Percentiles rank a stretch among this genome's conserved stretches.
These are phyloP conservation scores for Protomyctophum bolini DNA, from an alignment of 2,113 vertebrate genomes.

Conservation along the genomic window DNA sequence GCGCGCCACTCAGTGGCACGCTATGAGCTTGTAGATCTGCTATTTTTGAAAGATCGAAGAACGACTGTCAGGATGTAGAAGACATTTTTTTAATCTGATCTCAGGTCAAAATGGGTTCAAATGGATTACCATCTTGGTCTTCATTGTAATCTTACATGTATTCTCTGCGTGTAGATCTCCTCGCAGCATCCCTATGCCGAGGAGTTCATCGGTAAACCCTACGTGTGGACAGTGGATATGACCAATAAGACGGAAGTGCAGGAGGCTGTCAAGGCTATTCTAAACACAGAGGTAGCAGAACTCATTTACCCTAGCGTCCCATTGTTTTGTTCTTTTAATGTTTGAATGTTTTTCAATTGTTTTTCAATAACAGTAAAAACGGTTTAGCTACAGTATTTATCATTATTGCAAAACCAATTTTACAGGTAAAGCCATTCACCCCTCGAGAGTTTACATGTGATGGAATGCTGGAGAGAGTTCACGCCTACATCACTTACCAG, in stretches of 20 bases:
- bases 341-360: too few species aligned
- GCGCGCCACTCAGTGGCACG: too few species aligned
- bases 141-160: neutral
- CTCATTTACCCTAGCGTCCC: neutral
- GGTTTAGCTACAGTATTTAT: too few species aligned
- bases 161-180: slow-evolving; percentile 53
- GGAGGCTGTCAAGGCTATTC: slow-evolving; percentile 62
- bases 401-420: neutral
- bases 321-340: too few species aligned
- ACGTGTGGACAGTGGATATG: slow-evolving; percentile 75
- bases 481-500: slow-evolving; percentile 73
- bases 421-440: slow-evolving; percentile 73
- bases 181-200: slow-evolving; percentile 78
- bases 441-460: slow-evolving; percentile 72
- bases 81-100: too few species aligned
- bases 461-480: slow-evolving; percentile 75
- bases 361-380: too few species aligned
- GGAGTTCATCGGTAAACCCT: slow-evolving; percentile 70
- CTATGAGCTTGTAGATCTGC: too few species aligned
- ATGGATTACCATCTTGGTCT: neutral
- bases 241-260: slow-evolving; percentile 65
- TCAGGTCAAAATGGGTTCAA: too few species aligned
- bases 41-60: too few species aligned
- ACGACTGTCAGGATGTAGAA: too few species aligned
- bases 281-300: slow-evolving; percentile 57